Evolutionary conservation across 2,888 invertebrate genomes (phyloP), one percentile per base, ranked within the genome.

Genomic region (Osedax fenrisi): DNA sequence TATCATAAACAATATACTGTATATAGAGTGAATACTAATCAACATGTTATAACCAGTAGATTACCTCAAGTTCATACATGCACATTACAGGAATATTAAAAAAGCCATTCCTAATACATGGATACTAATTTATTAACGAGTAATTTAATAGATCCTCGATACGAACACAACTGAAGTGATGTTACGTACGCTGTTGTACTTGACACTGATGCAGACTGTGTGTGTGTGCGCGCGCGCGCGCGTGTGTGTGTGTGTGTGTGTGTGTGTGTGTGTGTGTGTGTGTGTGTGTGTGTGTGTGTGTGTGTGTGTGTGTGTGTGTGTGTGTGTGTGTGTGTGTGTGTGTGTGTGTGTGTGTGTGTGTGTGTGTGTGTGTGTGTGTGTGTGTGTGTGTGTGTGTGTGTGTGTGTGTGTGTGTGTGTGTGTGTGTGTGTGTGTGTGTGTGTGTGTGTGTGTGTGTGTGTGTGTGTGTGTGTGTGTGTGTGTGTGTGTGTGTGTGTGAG

Each of bases 261-360:
- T 61, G 61, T 61, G 61, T 61, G 61, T 61, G 61, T 61, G 61
- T 61, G 61, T 61, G 61, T 61, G 61, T 61, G 61, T 61, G 61
- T 61, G 61, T 61, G 61, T 61, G 61, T 61, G 61, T 61, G 61
- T 61, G 61, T 61, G 61, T 61, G 61, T 61, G 1, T 61, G 61
- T 61, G 61, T 61, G 61, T 61, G 61, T 61, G 61, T 61, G 61
- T 61, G 61, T 61, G 61, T 61, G 61, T 61, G 61, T 61, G 61
- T 61, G 61, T 61, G 61, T 61, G 61, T 61, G 61, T 61, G 61
- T 61, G 61, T 61, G 61, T 61, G 61, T 61, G 1, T 61, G 61
- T 61, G 61, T 61, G 61, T 61, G 61, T 61, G 61, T 61, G 61
- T 61, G 61, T 61, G 61, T 61, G 61, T 61, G 61, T 61, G 61